Evolutionary conservation across 2,888 invertebrate genomes (phyloP).

Genomic region (Drosophila diplacantha): DNA sequence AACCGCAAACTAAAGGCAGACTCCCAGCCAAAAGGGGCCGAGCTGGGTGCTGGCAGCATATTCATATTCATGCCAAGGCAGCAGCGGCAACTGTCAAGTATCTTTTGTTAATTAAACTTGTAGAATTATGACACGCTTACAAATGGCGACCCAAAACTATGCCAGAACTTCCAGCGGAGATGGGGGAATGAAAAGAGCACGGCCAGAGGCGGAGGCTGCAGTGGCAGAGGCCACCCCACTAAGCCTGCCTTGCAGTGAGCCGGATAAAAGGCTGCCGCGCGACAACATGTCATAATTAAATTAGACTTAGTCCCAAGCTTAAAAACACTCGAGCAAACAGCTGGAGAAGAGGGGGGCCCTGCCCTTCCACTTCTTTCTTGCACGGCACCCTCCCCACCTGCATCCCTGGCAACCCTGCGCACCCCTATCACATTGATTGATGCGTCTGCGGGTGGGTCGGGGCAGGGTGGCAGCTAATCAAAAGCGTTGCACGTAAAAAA

Average conservation of each 20-base stretch:
- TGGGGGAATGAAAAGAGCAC: slow-evolving; percentile 4
- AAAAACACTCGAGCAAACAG: slow-evolving; percentile 64
- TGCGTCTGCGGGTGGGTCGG: slow-evolving; percentile 17
- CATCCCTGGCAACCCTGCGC: neutral
- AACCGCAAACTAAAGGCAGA: slow-evolving; percentile 24
- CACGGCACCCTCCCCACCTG: neutral
- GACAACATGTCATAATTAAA: slow-evolving; percentile 71
- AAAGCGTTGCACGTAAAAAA: slow-evolving; percentile 52
- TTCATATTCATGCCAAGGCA: slow-evolving; percentile 64
- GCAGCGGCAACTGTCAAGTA: slow-evolving; percentile 66
- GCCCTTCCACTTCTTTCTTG: neutral
- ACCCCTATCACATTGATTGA: slow-evolving; percentile 42
- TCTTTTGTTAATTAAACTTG: slow-evolving; percentile 73
- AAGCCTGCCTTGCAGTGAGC: slow-evolving; percentile 32
- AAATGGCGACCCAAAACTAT: slow-evolving; percentile 62
- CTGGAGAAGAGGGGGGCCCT: slow-evolving; percentile 2
- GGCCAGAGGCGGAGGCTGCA: neutral
- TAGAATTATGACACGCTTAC: slow-evolving; percentile 68
- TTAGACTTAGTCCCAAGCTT: slow-evolving; percentile 70
- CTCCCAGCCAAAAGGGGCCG: slow-evolving; percentile 2
- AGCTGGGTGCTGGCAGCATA: slow-evolving; percentile 38
- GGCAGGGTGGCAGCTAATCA: slow-evolving; percentile 31
- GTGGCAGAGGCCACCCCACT: slow-evolving; percentile 3
- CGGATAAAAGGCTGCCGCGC: slow-evolving; percentile 54
- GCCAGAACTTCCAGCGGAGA: slow-evolving; percentile 44